Evolutionary conservation across 2,888 invertebrate species (phyloP), one percentile per base, ranked within the genome.

Genomic region (Itoplectis maculator): DNA sequence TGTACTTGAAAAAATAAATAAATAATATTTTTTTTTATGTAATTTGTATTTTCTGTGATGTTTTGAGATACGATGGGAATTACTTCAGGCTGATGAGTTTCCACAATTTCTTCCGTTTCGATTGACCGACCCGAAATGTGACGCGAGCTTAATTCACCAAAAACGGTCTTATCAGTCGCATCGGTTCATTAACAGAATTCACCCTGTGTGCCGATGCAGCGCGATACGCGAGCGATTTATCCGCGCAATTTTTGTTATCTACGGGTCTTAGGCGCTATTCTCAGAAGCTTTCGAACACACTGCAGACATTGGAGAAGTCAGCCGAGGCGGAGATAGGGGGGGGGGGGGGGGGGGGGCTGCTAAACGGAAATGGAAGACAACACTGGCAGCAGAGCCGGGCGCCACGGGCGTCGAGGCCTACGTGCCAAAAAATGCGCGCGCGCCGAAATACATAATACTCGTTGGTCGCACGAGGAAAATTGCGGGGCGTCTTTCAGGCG

Each of bases 161-260:
- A n/a, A n/a, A n/a, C n/a, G n/a, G n/a, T 47, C n/a, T 4, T 0
- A 47, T 47, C 8, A 7, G 6, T 47, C 47, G 15, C 15, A n/a
- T n/a, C n/a, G 47, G 15, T 15, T 15, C 47, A 47, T 47, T 47
- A 5, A 6, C 15, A 51, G 20, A 51, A 51, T 51, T 51, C 51
- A 51, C 15, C 15, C 15, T 6, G 15, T n/a, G 15, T 47, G 15
- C 47, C 15, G 47, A 47, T 45, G 42, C n/a, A 23, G 45, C n/a
- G n/a, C 9, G 9, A 20, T n/a, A 56, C n/a, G 29, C 37, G 15
- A 37, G 23, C n/a, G 51, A 8, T 59, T 42, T 35, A 59, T 59
- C 45, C 35, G 1, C 59, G 72, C 42, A 59, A n/a, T 45, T 72
- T 15, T 0, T 37, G 45, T 40, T 69, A 75, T 63, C 69, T 42